These are phyloP conservation scores for Prunella fulvescens DNA, from an alignment of 2,113 vertebrate genomes.

Conservation along the genomic window DNA sequence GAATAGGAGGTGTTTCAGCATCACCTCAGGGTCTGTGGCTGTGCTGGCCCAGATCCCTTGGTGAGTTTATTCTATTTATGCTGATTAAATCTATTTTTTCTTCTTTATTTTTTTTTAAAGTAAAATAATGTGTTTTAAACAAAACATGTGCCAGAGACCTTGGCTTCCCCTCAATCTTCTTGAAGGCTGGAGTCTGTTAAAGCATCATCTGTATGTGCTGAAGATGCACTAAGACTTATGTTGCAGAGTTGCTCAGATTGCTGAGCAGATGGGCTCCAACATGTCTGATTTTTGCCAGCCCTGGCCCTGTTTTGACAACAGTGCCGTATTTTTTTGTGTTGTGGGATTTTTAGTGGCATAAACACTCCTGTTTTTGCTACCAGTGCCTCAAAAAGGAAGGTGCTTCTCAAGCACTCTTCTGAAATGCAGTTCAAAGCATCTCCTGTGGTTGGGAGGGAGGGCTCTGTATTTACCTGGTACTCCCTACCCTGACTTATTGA, in stretches of 20 bases:
- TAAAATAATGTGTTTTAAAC: slow-evolving; percentile 53
- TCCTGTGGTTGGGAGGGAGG: neutral
- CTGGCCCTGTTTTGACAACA: slow-evolving; percentile 68
- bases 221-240: slow-evolving; percentile 56
- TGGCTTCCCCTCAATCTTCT: slow-evolving; percentile 63
- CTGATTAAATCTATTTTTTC: neutral
- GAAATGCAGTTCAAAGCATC: neutral
- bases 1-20: neutral
- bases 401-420: slow-evolving; percentile 3
- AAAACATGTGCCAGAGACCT: slow-evolving; percentile 50
- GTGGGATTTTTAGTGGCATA: slow-evolving; percentile 57
- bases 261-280: slow-evolving; percentile 68
- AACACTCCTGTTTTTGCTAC: slow-evolving; percentile 56
- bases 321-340: slow-evolving; percentile 48
- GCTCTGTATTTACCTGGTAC: neutral
- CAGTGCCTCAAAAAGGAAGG: slow-evolving; percentile 41
- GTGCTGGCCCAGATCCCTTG: neutral
- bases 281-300: slow-evolving; percentile 60
- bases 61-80: neutral
- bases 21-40: neutral
- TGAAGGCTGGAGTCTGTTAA: slow-evolving; percentile 50
- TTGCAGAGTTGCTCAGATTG: slow-evolving; percentile 52
- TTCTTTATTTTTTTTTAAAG: neutral
- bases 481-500: neutral
- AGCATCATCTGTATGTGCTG: slow-evolving; percentile 62